phyloP scores from a whole-genome alignment of 2,113 vertebrate species.

The Irena cyanogastra region DNA sequence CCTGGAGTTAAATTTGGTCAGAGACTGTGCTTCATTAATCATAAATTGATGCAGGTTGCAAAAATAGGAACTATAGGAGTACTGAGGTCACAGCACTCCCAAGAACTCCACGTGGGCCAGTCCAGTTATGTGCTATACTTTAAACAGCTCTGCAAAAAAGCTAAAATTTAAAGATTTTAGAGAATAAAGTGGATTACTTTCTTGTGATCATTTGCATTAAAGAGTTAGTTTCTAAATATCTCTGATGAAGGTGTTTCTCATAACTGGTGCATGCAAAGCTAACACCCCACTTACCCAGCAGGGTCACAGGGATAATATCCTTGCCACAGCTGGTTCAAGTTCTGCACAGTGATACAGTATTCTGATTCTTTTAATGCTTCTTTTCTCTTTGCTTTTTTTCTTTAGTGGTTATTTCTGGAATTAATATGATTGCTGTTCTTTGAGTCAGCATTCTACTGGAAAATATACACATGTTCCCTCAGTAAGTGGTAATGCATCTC shows the following conservation, averaged over 20 bases:
- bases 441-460: not conserved
- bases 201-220: not conserved
- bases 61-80: not conserved
- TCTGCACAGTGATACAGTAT: not conserved
- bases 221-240: not conserved
- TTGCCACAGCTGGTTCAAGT: not conserved
- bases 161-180: not conserved
- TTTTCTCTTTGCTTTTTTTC: not conserved
- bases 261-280: not conserved
- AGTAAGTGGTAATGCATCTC: not conserved
- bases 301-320: not conserved
- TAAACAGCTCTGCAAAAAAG: not conserved
- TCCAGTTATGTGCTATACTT: not conserved
- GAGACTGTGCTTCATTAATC: not conserved
- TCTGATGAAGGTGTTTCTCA: not conserved
- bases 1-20: not conserved
- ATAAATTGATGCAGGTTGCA: not conserved
- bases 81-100: not conserved
- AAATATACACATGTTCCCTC: not conserved
- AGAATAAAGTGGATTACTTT: not conserved
- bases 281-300: not conserved
- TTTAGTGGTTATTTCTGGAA: not conserved
- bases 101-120: not conserved
- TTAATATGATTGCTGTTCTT: not conserved
- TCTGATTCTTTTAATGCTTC: not conserved